Percentiles rank a stretch among this genome's conserved stretches.
Conservation (phyloP, 2,888 invertebrate genomes). For the Drosophila meridiana region DNA sequence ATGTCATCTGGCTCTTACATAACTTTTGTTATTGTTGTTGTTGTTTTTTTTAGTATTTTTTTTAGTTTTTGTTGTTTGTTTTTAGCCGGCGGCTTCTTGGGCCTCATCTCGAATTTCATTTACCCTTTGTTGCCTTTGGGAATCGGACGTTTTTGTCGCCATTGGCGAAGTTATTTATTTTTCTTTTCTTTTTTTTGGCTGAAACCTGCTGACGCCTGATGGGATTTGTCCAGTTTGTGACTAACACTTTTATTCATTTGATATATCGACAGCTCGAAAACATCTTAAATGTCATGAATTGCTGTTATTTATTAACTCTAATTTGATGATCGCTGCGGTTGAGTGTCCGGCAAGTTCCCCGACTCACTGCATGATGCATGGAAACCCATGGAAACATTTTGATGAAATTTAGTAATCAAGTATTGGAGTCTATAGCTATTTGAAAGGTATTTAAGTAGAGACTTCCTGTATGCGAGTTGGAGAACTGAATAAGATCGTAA, state of each 20-base stretch:
- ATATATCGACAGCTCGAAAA: neutral
- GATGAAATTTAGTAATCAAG: neutral
- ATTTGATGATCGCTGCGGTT: slow-evolving; percentile 11
- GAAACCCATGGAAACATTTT: neutral
- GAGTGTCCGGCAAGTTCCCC: slow-evolving; percentile 1
- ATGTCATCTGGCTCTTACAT: slow-evolving; percentile 64
- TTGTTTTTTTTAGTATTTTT: slow-evolving; percentile 15
- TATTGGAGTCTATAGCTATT: neutral
- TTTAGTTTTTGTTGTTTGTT: slow-evolving; percentile 16
- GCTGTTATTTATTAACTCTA: slow-evolving; percentile 6
- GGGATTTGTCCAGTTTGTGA: slow-evolving; percentile 42
- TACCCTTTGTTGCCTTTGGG: slow-evolving; percentile 59
- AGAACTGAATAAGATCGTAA: neutral
- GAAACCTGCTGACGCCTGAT: slow-evolving; percentile 44
- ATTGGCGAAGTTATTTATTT: slow-evolving; percentile 48
- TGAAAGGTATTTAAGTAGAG: neutral
- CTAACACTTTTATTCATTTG: slow-evolving; percentile 1
- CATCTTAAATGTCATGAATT: slow-evolving; percentile 6
- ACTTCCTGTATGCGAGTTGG: neutral
- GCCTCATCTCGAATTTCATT: slow-evolving; percentile 64
- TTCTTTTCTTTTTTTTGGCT: neutral
- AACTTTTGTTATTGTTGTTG: slow-evolving; percentile 39
- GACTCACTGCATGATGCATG: neutral
- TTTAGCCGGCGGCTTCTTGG: slow-evolving; percentile 39
- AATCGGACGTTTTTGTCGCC: slow-evolving; percentile 48